Base-by-base conservation (phyloP, 2,888 invertebrate genomes). In the Cyaniris semiargus region DNA sequence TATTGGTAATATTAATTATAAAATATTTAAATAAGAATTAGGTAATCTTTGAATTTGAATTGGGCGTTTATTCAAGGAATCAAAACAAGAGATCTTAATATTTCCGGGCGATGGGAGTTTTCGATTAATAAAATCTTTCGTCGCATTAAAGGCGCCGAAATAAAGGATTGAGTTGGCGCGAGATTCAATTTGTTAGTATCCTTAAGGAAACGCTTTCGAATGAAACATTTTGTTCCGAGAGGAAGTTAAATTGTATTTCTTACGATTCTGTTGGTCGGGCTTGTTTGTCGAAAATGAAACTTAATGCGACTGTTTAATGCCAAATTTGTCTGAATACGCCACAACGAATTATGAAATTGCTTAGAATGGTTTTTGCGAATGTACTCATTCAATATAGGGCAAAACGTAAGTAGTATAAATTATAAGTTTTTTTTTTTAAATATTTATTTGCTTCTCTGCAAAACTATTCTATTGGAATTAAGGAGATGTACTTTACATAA, bases 101-200 rank as follows among this genome's bases (percentile, higher is more conserved):
- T 83, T 86, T 85, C 81, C 84, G 79, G 83, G 85, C 85, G 83
- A 87, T 86, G 86, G 88, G 87, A 88, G 88, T 88, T 88, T 88
- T 87, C 89, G 87, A 91, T 91, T 92, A 91, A 91, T 92, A 92
- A n/a, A n/a, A 91, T 88, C 86, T 89, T 88, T 90, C 86, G 86
- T 86, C 85, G 85, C 84, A 88, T 89, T 89, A 89, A 87, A 85
- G 84, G 86, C 87, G 88, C 88, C 88, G 88, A 90, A 91, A 92
- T 90, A 91, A 92, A 91, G 90, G 90, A 89, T 90, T 92, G 90
- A 87, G 87, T 86, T 84, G 87, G 88, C 89, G 89, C 89, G 87
- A 89, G 89, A 91, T 91, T 89, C 89, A 92, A 92, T 93, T 93
- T 90, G 88, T 89, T 89, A 90, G 88, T 89, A 89, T 89, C 89